Conservation (phyloP, 2,113 vertebrate species). For the Scartelaos histophorus region DNA sequence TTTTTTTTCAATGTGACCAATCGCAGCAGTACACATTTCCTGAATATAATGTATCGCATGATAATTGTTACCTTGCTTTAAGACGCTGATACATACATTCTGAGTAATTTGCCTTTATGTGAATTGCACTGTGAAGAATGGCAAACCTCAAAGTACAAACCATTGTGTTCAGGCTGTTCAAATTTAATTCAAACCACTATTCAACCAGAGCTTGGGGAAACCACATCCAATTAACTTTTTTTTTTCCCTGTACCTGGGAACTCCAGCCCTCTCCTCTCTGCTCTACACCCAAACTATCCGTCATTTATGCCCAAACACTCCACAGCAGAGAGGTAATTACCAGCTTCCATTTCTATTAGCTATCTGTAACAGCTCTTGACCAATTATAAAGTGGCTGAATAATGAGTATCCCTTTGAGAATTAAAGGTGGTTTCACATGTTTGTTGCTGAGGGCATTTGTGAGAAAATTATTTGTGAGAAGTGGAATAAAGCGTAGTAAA, state of each 20-base stretch:
- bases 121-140: slow-evolving; percentile 3
- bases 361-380: slow-evolving; percentile 55
- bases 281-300: slow-evolving; percentile 34
- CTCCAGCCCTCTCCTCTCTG: slow-evolving; percentile 28
- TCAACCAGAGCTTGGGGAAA: slow-evolving; percentile 43
- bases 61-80: background rate
- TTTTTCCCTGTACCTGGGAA: slow-evolving; percentile 34
- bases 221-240: slow-evolving; percentile 59
- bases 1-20: background rate
- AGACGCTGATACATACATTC: background rate
- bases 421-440: slow-evolving; percentile 20
- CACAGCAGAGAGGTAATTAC: slow-evolving; percentile 45
- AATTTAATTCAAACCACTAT: slow-evolving; percentile 38
- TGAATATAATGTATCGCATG: background rate
- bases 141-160: slow-evolving; percentile 1
- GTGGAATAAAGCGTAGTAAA: slow-evolving; percentile 22
- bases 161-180: slow-evolving; percentile 31
- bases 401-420: slow-evolving; percentile 47
- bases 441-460: slow-evolving; percentile 35
- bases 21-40: background rate
- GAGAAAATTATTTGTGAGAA: slow-evolving; percentile 43
- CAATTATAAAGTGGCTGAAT: slow-evolving; percentile 49
- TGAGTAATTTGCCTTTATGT: background rate
- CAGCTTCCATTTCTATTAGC: slow-evolving; percentile 54
- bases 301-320: slow-evolving; percentile 41